Percentiles rank a stretch among this genome's conserved stretches.
Evolutionary conservation across 2,888 invertebrate species (phyloP).

Genomic region (Caenorhabditis japonica): DNA sequence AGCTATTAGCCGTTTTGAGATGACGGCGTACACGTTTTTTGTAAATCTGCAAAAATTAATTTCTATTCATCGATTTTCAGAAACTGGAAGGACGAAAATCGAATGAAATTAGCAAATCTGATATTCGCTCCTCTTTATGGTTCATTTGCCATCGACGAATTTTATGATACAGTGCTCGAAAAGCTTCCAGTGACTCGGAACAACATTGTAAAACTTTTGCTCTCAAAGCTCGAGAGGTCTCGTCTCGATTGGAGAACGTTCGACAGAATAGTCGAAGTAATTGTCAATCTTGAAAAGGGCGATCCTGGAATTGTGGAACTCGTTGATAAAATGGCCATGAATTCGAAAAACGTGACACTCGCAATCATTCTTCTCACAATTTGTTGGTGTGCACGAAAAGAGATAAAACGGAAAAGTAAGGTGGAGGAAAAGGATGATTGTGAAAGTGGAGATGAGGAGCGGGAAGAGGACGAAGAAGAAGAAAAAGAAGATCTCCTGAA

Average conservation of each 20-base stretch:
- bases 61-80: too few relatives aligned
- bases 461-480: slow-evolving; percentile 10
- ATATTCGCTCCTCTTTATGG: slow-evolving; percentile 31
- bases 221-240: slow-evolving; percentile 17
- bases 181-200: slow-evolving; percentile 18
- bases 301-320: slow-evolving; percentile 15
- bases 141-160: slow-evolving; percentile 31
- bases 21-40: too few relatives aligned
- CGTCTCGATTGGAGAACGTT: slow-evolving; percentile 28
- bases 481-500: slow-evolving; percentile 9
- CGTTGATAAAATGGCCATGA: slow-evolving; percentile 25
- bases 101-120: slow-evolving; percentile 24
- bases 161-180: slow-evolving; percentile 34
- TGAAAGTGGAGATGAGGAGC: not conserved
- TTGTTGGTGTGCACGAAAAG: slow-evolving; percentile 37
- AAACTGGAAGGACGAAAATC: slow-evolving; percentile 20
- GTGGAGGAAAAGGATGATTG: not conserved
- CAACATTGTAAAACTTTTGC: slow-evolving; percentile 31
- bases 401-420: slow-evolving; percentile 1
- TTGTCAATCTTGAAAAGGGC: slow-evolving; percentile 24
- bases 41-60: too few relatives aligned
- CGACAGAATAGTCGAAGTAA: slow-evolving; percentile 16
- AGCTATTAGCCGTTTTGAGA: too few relatives aligned
- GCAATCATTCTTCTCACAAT: slow-evolving; percentile 31
- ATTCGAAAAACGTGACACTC: slow-evolving; percentile 32